phyloP scores from a whole-genome alignment of 2,888 invertebrate species.

The Branchipolynoe longqiensis region DNA sequence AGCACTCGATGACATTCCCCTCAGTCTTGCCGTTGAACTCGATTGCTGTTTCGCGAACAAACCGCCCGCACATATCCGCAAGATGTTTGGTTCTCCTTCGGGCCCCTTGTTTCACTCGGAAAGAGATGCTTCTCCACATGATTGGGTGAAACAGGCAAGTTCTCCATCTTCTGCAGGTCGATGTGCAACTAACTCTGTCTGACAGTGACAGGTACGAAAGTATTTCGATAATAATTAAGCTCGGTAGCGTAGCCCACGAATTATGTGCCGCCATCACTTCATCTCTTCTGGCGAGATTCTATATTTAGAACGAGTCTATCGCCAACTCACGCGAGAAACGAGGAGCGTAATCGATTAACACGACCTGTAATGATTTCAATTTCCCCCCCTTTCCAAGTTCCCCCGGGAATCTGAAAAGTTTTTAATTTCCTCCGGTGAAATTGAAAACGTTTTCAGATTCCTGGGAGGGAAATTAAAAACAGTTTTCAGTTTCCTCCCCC shows the following conservation, averaged over 20 bases:
- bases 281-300: constrained; percentile 35
- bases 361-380: too few species aligned
- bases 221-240: constrained; percentile 64
- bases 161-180: constrained; percentile 85
- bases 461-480: too few species aligned
- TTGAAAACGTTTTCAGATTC: too few species aligned
- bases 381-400: too few species aligned
- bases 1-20: constrained; percentile 76
- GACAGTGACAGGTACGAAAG: constrained; percentile 62
- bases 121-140: constrained; percentile 76
- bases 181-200: constrained; percentile 84
- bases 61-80: constrained; percentile 78
- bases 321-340: too few species aligned
- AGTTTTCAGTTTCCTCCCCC: too few species aligned
- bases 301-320: too few species aligned
- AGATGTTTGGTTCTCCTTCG: constrained; percentile 77
- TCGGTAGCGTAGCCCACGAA: constrained; percentile 63
- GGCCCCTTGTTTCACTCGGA: constrained; percentile 68
- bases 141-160: constrained; percentile 80
- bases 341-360: too few species aligned
- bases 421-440: too few species aligned
- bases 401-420: too few species aligned
- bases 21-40: constrained; percentile 77
- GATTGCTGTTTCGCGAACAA: constrained; percentile 77
- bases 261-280: constrained; percentile 56